Evolutionary conservation across 2,113 vertebrate genomes (phyloP).

Genomic region (Amphiprion percula): DNA sequence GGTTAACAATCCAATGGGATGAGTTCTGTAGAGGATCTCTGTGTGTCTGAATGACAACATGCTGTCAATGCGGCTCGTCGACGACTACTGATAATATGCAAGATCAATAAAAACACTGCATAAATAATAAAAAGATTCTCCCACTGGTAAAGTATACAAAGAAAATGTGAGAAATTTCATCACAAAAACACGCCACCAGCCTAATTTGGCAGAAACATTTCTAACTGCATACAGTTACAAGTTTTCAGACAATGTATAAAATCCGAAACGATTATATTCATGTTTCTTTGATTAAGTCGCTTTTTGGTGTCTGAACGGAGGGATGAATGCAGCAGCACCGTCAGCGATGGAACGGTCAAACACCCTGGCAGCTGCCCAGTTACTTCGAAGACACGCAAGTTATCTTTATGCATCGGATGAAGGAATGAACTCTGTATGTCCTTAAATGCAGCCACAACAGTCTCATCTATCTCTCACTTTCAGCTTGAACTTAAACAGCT

Average conservation of each 20-base stretch:
- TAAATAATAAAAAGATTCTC: too few species aligned
- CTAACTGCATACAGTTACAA: too few species aligned
- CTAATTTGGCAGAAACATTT: too few species aligned
- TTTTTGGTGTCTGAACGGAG: not conserved
- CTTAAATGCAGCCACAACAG: conserved; percentile 7
- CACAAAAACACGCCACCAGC: not conserved
- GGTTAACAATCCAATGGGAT: not conserved
- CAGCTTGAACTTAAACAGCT: conserved; percentile 8
- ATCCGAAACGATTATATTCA: not conserved
- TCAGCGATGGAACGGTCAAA: not conserved
- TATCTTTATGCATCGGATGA: conserved; percentile 44
- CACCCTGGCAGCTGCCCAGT: conserved; percentile 15
- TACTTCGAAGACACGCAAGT: conserved; percentile 17
- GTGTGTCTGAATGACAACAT: not conserved
- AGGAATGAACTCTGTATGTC: conserved; percentile 5
- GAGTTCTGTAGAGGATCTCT: conserved; percentile 12
- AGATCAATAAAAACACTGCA: not conserved
- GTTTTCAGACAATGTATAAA: not conserved
- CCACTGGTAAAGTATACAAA: too few species aligned
- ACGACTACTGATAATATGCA: too few species aligned
- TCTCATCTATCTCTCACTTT: conserved; percentile 20
- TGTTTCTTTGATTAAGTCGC: conserved; percentile 5
- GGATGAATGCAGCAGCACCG: not conserved
- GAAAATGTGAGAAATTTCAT: too few species aligned
- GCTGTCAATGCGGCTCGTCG: not conserved